phyloP scores from a whole-genome alignment of 2,113 vertebrate genomes.

The Paramormyrops kingsleyae region DNA sequence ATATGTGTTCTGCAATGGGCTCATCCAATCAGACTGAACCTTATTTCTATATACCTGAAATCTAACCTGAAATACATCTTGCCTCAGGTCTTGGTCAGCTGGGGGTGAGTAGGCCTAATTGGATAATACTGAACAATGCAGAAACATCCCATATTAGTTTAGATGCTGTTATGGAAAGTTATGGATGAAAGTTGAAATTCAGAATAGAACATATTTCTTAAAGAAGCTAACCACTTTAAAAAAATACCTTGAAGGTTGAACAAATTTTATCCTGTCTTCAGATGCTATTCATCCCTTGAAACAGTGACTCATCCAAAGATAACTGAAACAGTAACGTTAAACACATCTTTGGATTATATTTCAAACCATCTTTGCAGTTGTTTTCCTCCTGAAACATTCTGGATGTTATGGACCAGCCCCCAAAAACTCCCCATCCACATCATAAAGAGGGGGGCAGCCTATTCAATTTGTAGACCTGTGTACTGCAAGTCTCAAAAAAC shows the following conservation, averaged over 20 bases:
- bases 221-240: neutral
- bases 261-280: neutral
- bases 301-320: neutral
- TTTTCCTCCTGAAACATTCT: neutral
- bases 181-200: neutral
- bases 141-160: neutral
- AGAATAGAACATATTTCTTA: neutral
- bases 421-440: neutral
- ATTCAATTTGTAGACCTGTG: neutral
- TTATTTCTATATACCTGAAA: neutral
- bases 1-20: neutral
- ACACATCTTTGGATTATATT: neutral
- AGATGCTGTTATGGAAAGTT: neutral
- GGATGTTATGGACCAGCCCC: neutral
- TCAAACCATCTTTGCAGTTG: neutral
- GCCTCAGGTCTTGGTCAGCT: neutral
- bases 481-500: neutral
- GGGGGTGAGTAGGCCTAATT: neutral
- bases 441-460: neutral
- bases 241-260: neutral
- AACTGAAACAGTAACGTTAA: neutral
- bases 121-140: neutral
- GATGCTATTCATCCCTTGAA: neutral
- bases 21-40: neutral
- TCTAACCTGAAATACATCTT: neutral